Percentiles rank a stretch among this genome's conserved stretches.
These are phyloP conservation scores for Spongilla lacustris DNA, from an alignment of 37 sponge, comb jelly and placozoan genomes.

Conservation along the genomic window DNA sequence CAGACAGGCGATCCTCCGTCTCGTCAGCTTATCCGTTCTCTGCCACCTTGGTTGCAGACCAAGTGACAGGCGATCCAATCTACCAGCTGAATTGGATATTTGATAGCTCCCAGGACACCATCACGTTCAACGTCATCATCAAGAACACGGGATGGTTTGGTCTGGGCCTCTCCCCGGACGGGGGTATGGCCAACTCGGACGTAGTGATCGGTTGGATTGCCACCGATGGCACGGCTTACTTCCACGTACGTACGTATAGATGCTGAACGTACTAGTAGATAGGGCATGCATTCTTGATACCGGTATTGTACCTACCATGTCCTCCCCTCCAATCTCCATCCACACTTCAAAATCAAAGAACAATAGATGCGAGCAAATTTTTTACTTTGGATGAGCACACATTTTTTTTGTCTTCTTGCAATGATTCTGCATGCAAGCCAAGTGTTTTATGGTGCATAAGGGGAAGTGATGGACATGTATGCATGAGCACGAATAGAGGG, in stretches of 20 bases:
- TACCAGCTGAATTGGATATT: neutral
- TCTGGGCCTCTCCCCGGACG: neutral
- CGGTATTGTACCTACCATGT: no score
- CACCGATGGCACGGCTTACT: neutral
- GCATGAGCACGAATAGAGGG: no score
- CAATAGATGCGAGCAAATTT: no score
- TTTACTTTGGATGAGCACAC: no score
- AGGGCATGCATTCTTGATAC: no score
- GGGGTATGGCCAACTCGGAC: slow-evolving; percentile 5
- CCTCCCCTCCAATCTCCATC: no score
- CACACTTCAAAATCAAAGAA: no score
- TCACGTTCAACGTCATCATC: neutral
- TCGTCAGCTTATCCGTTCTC: neutral
- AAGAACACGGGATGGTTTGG: neutral
- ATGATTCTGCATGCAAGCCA: no score
- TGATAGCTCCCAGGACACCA: neutral
- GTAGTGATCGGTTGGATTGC: slow-evolving; percentile 6
- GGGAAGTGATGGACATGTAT: no score
- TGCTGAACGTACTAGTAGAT: neutral
- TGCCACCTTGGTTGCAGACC: neutral
- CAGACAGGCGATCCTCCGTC: neutral
- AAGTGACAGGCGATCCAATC: neutral
- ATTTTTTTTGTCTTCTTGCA: no score
- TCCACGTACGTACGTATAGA: neutral
- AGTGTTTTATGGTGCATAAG: no score